Base-by-base conservation (phyloP, 2,888 invertebrate species). In the Zygaena filipendulae region DNA sequence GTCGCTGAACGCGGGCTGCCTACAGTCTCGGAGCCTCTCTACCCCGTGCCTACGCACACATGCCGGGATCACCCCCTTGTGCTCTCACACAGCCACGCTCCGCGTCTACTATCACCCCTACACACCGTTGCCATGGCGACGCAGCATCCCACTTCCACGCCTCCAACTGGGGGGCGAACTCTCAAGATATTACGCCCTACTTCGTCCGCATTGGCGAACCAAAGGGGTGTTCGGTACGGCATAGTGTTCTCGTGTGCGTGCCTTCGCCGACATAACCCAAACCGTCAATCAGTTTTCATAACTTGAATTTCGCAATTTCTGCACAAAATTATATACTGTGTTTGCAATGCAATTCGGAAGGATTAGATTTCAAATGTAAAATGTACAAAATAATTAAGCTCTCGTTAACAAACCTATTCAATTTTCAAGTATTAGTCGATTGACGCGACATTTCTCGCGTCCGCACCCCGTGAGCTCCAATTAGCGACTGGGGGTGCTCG, bases 61-160 rank as follows among this genome's bases (percentile, higher is more conserved):
- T 6, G 7, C 16, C 16, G 7, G 7, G 7, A 16, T n/a, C n/a
- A n/a, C 19, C 20, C 31, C 32, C 26, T 32, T 42, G 52, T 44
- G 37, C 55, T 54, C 70, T 43, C 64, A 61, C 61, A 59, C 66
- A 50, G 43, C 39, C 36, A 38, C 45, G 43, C 38, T 38, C 50
- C 64, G 60, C 63, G 63, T 60, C 58, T 54, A 57, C 53, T 40
- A 47, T 55, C 63, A 54, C 67, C 69, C 74, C 74, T 68, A 70
- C 64, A 69, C 63, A 56, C 59, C 64, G 84, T 84, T 61, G 77
- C 75, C 81, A 81, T 82, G 67, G 79, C 77, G 68, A 84, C 84
- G 79, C 83, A 82, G 82, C 80, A 79, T 77, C 82, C 82, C 74
- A 71, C 72, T 79, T 72, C 80, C 77, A 75, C 79, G 69, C 80